Evolutionary conservation across 2,797 vertebrate genomes (phyloP).

Genomic region (Catostomus latipinnis): DNA sequence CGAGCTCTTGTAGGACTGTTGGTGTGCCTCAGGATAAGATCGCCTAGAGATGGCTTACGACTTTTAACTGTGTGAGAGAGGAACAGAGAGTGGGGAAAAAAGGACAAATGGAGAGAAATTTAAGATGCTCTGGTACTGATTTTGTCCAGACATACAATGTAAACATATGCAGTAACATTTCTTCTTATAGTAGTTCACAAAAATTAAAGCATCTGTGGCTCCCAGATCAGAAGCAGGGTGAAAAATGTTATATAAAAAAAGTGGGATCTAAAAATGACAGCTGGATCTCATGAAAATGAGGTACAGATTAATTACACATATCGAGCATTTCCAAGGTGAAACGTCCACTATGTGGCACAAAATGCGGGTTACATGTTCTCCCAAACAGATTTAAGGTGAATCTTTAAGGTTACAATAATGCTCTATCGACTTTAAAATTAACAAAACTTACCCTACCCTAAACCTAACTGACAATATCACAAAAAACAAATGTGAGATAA

Average conservation of each 20-base stretch:
- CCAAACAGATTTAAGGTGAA: too few relatives aligned
- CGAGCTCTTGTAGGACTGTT: conserved; percentile 92
- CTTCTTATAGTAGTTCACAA: background rate
- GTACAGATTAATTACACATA: too few relatives aligned
- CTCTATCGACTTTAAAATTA: too few relatives aligned
- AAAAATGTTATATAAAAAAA: background rate
- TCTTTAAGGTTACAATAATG: too few relatives aligned
- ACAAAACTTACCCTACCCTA: too few relatives aligned
- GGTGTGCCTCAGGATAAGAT: conserved; percentile 92
- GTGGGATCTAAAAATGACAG: background rate
- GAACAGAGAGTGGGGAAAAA: background rate
- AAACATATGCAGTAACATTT: background rate
- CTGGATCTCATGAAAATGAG: too few relatives aligned
- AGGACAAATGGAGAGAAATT: background rate
- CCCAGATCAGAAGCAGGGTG: background rate
- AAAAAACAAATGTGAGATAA: too few relatives aligned
- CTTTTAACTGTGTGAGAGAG: conserved; percentile 82
- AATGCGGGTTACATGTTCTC: too few relatives aligned
- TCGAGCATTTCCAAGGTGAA: too few relatives aligned
- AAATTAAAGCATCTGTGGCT: background rate
- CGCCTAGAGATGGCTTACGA: conserved; percentile 91
- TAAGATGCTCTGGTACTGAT: background rate
- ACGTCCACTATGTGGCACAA: too few relatives aligned
- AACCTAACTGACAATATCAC: too few relatives aligned
- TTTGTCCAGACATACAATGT: background rate